Evolutionary conservation across 2,888 invertebrate genomes (phyloP).

Genomic region (Xylota segnis): DNA sequence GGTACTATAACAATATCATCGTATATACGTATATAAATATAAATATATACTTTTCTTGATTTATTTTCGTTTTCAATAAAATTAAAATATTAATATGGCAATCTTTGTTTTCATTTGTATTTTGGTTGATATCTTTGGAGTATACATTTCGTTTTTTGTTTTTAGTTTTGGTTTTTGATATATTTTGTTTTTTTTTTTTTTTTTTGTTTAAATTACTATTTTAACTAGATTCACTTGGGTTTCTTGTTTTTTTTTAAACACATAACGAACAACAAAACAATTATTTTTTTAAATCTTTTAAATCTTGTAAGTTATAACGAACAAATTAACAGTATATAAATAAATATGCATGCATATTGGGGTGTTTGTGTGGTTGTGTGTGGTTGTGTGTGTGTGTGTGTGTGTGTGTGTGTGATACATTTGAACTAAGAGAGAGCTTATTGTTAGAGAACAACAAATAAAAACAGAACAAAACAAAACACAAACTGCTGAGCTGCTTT

Average conservation of each 20-base stretch:
- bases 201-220: conserved; percentile 59
- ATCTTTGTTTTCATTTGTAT: conserved; percentile 77
- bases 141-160: conserved; percentile 80
- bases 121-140: conserved; percentile 85
- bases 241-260: conserved; percentile 79
- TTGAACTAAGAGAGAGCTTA: conserved; percentile 76
- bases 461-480: conserved; percentile 36
- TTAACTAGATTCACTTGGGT: conserved; percentile 71
- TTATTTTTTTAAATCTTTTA: conserved; percentile 41
- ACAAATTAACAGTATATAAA: conserved; percentile 76
- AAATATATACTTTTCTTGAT: conserved; percentile 78
- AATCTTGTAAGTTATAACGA: conserved; percentile 66
- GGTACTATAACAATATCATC: conserved; percentile 84
- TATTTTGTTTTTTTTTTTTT: conserved; percentile 74
- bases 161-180: conserved; percentile 68
- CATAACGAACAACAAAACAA: conserved; percentile 73
- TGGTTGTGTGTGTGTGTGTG: conserved; percentile 48
- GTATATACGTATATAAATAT: conserved; percentile 81
- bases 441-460: conserved; percentile 59
- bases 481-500: conserved; percentile 45
- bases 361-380: conserved; percentile 43
- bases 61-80: conserved; percentile 71
- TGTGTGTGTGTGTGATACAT: conserved; percentile 47
- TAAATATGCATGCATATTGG: conserved; percentile 67
- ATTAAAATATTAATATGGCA: conserved; percentile 76